phyloP scores from a whole-genome alignment of 2,797 vertebrate species.

The Xiphophorus birchmanni region DNA sequence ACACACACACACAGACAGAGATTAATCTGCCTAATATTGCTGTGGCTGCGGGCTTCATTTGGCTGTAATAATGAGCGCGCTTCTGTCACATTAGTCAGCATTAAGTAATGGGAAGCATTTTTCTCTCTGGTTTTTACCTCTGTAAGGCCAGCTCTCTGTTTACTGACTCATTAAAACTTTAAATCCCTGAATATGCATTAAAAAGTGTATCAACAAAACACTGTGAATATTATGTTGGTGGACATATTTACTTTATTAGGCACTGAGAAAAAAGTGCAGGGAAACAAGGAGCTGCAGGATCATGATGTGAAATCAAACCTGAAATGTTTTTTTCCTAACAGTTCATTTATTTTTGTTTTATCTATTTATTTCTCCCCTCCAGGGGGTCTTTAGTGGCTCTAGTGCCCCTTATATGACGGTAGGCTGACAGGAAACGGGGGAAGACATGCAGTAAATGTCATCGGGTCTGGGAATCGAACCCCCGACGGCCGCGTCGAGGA shows the following conservation, averaged over 20 bases:
- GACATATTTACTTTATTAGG: neutral
- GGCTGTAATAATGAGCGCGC: neutral
- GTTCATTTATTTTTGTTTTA: too few species aligned
- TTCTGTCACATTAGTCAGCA: neutral
- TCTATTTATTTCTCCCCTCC: too few species aligned
- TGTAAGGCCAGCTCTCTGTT: neutral
- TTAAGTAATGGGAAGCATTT: conserved; percentile 5
- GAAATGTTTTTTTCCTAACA: neutral
- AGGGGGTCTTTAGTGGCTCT: too few species aligned
- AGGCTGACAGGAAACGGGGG: too few species aligned
- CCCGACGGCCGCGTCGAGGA: too few species aligned
- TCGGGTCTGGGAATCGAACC: too few species aligned
- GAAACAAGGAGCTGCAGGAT: neutral
- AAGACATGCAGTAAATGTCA: too few species aligned
- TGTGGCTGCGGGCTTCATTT: conserved; percentile 25
- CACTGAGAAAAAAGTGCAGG: neutral
- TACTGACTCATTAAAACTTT: conserved; percentile 21
- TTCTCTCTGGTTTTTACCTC: conserved; percentile 17
- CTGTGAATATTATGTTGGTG: conserved; percentile 3
- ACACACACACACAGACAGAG: conserved; percentile 16
- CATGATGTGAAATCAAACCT: neutral
- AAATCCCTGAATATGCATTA: neutral
- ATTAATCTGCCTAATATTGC: conserved; percentile 35
- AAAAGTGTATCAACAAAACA: neutral
- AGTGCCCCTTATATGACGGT: too few species aligned